These are phyloP conservation scores for Rutilus rutilus DNA, from an alignment of 2,113 vertebrate genomes.

Conservation along the genomic window DNA sequence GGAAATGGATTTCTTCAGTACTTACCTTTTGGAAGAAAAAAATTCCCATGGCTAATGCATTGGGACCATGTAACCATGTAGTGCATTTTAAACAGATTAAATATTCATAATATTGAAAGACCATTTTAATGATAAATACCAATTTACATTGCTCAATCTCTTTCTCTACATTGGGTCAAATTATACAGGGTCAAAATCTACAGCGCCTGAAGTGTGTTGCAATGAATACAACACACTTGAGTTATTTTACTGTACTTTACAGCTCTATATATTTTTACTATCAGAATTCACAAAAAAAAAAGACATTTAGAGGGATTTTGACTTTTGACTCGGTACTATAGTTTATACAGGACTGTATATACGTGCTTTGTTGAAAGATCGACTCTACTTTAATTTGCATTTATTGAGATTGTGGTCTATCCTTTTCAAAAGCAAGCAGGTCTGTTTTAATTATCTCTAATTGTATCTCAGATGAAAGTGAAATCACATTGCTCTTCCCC, in stretches of 20 bases:
- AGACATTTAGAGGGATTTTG: neutral
- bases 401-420: neutral
- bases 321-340: neutral
- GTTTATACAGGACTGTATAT: neutral
- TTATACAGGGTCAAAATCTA: neutral
- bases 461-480: conserved; percentile 30
- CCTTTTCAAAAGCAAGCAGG: conserved; percentile 16
- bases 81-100: neutral
- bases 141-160: too few relatives aligned
- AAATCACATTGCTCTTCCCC: conserved; percentile 15
- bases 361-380: neutral
- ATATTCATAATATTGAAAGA: neutral
- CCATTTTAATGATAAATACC: too few relatives aligned
- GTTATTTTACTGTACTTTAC: neutral
- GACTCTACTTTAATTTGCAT: neutral
- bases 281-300: neutral
- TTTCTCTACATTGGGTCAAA: neutral
- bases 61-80: too few relatives aligned
- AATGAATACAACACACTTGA: neutral
- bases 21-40: neutral
- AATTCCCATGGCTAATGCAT: neutral
- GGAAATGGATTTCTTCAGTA: neutral
- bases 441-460: conserved; percentile 25
- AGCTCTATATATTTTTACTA: neutral
- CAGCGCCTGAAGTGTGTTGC: neutral